A percentile compares a stretch with the other conserved stretches of the same genome.
These are phyloP conservation scores for Lasioglossum malachurum DNA, from an alignment of 2,888 invertebrate species.

Conservation along the genomic window DNA sequence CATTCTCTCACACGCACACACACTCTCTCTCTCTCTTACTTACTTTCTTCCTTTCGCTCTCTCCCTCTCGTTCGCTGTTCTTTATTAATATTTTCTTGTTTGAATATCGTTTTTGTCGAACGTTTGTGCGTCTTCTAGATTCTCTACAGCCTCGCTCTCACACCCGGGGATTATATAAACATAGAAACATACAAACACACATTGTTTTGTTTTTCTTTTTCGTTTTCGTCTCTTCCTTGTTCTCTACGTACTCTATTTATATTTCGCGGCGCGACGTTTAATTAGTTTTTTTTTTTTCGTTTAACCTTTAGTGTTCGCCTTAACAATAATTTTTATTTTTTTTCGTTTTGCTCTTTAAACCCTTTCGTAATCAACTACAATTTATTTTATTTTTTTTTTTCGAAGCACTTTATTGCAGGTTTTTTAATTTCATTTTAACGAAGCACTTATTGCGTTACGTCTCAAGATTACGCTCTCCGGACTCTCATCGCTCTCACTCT, in stretches of 20 bases:
- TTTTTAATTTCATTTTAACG: slow-evolving; percentile 70
- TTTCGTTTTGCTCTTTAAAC: slow-evolving; percentile 59
- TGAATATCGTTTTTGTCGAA: slow-evolving; percentile 40
- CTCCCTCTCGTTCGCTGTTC: not conserved
- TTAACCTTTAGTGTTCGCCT: slow-evolving; percentile 53
- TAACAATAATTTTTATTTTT: slow-evolving; percentile 57
- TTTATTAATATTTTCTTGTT: slow-evolving; percentile 14
- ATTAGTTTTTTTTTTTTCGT: slow-evolving; percentile 36
- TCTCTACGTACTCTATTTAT: slow-evolving; percentile 51
- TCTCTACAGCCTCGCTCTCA: slow-evolving; percentile 72
- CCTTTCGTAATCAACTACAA: slow-evolving; percentile 68
- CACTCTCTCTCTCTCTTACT: not conserved
- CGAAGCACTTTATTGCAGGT: slow-evolving; percentile 79
- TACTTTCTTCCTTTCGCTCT: slow-evolving; percentile 2
- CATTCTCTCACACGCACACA: not conserved
- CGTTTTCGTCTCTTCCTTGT: slow-evolving; percentile 6
- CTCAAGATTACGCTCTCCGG: slow-evolving; percentile 49
- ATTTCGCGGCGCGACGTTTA: slow-evolving; percentile 63
- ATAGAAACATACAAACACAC: slow-evolving; percentile 83
- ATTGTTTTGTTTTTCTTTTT: slow-evolving; percentile 66
- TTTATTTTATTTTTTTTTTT: slow-evolving; percentile 48
- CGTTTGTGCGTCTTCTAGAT: slow-evolving; percentile 71
- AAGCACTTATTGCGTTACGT: slow-evolving; percentile 79
- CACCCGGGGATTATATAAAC: slow-evolving; percentile 81
- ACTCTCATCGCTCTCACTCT: slow-evolving; percentile 4